A percentile compares a stretch with the other conserved stretches of the same genome.
phyloP scores from a whole-genome alignment of 1,140 invertebrate species.

The Cydia splendana region DNA sequence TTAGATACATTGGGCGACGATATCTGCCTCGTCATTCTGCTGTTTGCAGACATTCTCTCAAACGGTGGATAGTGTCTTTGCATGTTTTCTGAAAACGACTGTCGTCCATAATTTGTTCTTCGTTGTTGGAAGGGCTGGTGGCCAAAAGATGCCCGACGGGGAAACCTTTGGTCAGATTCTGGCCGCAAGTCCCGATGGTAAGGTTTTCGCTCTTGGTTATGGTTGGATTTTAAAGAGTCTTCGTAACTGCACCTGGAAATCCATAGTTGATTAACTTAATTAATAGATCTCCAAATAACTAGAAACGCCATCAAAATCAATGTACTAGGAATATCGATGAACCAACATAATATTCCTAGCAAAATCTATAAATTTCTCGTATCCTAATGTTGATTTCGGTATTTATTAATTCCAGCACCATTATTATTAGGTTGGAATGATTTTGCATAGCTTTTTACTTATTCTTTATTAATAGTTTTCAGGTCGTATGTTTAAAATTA shows the following conservation, averaged over 20 bases:
- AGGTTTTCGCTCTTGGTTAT: conserved; percentile 59
- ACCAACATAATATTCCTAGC: no score
- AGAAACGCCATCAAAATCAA: no score
- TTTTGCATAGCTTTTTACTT: no score
- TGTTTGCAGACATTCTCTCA: conserved; percentile 52
- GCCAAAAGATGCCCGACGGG: conserved; percentile 63
- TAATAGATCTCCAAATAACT: background rate
- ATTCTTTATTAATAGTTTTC: no score
- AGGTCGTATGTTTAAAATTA: no score
- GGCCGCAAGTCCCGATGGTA: conserved; percentile 40
- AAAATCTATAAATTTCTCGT: no score
- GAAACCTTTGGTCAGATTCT: conserved; percentile 50
- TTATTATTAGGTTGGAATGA: no score
- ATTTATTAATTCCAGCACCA: no score
- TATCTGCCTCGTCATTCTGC: conserved; percentile 57
- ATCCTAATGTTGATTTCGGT: no score
- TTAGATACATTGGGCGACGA: conserved; percentile 67
- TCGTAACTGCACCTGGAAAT: conserved; percentile 82
- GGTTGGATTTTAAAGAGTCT: conserved; percentile 82
- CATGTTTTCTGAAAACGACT: conserved; percentile 73
- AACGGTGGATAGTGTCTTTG: conserved; percentile 67
- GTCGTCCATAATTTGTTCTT: conserved; percentile 56
- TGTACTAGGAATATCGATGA: no score
- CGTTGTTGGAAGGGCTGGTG: conserved; percentile 57
- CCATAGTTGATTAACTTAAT: background rate